Conservation (phyloP, 2,888 invertebrate genomes). For the Aporophyla nigra region DNA sequence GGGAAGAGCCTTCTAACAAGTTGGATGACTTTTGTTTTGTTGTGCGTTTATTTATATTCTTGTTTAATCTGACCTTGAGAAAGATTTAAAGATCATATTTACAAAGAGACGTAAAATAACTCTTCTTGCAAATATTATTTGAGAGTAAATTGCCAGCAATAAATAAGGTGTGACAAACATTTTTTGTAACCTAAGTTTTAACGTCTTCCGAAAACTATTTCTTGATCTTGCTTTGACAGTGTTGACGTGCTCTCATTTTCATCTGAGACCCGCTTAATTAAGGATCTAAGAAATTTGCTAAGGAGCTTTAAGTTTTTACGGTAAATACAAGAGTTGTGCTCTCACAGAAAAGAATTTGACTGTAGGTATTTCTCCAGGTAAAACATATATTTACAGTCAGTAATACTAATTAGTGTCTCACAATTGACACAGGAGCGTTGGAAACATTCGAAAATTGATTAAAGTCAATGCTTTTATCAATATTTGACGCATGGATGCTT, state of each 20-base stretch:
- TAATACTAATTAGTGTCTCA: not conserved
- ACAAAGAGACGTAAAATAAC: not conserved
- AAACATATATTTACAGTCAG: not conserved
- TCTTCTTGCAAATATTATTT: not conserved
- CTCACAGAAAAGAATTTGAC: not conserved
- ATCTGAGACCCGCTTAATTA: conserved; percentile 10
- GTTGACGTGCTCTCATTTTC: conserved; percentile 24
- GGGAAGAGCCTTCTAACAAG: not conserved
- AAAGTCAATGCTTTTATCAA: not conserved
- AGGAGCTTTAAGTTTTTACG: not conserved
- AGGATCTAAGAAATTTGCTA: conserved; percentile 5
- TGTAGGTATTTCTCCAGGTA: not conserved
- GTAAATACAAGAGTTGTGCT: not conserved
- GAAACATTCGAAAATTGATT: not conserved
- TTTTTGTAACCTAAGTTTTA: conserved; percentile 6
- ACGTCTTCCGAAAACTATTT: not conserved
- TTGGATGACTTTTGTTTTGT: conserved; percentile 35
- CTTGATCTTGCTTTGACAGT: conserved; percentile 15
- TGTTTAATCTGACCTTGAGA: not conserved
- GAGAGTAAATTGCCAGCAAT: not conserved
- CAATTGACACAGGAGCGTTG: not conserved
- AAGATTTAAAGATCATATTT: not conserved
- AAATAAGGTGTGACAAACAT: not conserved
- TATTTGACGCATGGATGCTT: not conserved
- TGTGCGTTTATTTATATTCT: not conserved